Evolutionary conservation across 1,140 invertebrate species (phyloP).

Genomic region (Drosophila persimilis): DNA sequence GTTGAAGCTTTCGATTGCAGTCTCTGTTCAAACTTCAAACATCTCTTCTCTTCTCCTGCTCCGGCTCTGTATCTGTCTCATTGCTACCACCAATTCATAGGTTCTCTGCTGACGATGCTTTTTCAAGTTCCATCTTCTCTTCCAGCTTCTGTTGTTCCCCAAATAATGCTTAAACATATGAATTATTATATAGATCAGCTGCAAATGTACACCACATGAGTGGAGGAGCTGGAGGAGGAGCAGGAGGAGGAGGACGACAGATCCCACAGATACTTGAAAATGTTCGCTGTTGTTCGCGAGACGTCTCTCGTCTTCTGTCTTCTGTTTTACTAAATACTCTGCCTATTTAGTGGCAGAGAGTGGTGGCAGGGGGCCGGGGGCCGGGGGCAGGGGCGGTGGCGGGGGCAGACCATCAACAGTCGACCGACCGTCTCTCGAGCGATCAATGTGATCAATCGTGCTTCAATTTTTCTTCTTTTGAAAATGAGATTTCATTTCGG

Average conservation of each 20-base stretch:
- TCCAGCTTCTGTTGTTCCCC: slow-evolving; percentile 36
- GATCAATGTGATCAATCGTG: slow-evolving; percentile 79
- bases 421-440: slow-evolving; percentile 54
- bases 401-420: slow-evolving; percentile 11
- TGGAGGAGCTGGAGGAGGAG: too few relatives aligned
- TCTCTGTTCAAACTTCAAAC: neutral
- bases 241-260: slow-evolving; percentile 12
- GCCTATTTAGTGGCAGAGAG: slow-evolving; percentile 48
- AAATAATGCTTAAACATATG: slow-evolving; percentile 68
- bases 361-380: neutral
- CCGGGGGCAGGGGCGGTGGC: neutral
- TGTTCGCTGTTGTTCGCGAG: slow-evolving; percentile 38
- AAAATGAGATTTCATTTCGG: slow-evolving; percentile 37
- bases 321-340: slow-evolving; percentile 76
- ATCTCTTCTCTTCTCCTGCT: neutral
- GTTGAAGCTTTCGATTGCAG: slow-evolving; percentile 4
- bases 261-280: slow-evolving; percentile 65
- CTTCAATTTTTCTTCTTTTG: slow-evolving; percentile 73
- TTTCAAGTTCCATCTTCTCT: slow-evolving; percentile 56
- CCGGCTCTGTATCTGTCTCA: slow-evolving; percentile 13
- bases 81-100: slow-evolving; percentile 7
- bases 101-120: slow-evolving; percentile 63
- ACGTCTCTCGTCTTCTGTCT: slow-evolving; percentile 1
- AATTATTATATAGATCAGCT: slow-evolving; percentile 79
- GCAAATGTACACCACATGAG: slow-evolving; percentile 36